phyloP scores from a whole-genome alignment of 2,797 vertebrate species.

The Halcyon badia region DNA sequence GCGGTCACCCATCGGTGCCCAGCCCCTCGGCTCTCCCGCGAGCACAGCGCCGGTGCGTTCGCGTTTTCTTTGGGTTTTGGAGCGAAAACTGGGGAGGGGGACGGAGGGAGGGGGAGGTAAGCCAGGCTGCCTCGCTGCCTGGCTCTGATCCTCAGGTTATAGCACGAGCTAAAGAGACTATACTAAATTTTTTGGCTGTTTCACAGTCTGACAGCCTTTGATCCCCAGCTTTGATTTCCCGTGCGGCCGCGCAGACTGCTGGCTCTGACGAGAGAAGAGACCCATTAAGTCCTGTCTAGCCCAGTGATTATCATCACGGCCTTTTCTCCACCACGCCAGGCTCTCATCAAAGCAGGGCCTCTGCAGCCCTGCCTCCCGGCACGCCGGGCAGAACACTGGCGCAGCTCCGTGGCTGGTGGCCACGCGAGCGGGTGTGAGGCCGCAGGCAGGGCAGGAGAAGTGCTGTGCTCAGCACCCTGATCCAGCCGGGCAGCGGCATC shows the following conservation, averaged over 20 bases:
- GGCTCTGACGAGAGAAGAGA: constrained; percentile 14
- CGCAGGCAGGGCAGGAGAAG: neutral
- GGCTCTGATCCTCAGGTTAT: constrained; percentile 44
- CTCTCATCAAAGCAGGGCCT: neutral
- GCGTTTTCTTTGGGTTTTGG: constrained; percentile 47
- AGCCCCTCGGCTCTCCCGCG: constrained; percentile 12
- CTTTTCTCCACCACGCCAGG: neutral
- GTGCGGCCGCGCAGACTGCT: accelerated
- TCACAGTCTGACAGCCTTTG: constrained; percentile 52
- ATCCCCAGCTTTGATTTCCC: constrained; percentile 65
- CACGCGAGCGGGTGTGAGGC: accelerated
- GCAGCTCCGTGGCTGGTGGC: neutral
- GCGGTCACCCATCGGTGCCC: neutral
- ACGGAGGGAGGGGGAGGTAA: neutral
- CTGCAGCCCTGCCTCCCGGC: neutral
- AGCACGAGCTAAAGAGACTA: constrained; percentile 62
- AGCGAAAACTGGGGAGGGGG: neutral
- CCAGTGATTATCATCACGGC: neutral
- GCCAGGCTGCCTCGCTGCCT: constrained; percentile 47
- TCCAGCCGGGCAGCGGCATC: neutral
- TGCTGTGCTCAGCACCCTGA: neutral
- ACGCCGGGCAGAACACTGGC: neutral
- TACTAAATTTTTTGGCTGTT: constrained; percentile 52
- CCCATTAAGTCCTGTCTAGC: constrained; percentile 27
- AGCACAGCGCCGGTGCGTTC: neutral